These are phyloP conservation scores for Platycheirus rosarum DNA, from an alignment of 2,888 invertebrate genomes.

Conservation along the genomic window DNA sequence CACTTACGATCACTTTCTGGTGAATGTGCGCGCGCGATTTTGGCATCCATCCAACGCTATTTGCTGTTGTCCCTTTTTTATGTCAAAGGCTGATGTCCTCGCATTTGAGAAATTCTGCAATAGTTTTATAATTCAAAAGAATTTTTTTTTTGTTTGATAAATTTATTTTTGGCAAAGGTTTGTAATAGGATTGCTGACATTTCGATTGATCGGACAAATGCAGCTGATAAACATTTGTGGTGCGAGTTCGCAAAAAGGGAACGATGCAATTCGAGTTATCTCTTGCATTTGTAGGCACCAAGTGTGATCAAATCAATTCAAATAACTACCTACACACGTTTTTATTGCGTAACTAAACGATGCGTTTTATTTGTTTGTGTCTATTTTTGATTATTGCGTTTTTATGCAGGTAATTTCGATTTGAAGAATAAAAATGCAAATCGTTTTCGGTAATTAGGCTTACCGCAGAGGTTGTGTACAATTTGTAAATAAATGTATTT, in stretches of 20 bases:
- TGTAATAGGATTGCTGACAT: constrained; percentile 39
- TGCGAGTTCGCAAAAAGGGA: constrained; percentile 7
- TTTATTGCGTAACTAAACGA: no score
- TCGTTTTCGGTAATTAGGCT: no score
- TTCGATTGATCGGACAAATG: constrained; percentile 50
- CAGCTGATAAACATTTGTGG: constrained; percentile 7
- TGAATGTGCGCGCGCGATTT: constrained; percentile 54
- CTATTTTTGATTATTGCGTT: neutral
- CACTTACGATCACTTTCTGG: constrained; percentile 42
- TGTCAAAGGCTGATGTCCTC: constrained; percentile 71
- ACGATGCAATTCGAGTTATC: constrained; percentile 27
- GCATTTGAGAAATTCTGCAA: constrained; percentile 38
- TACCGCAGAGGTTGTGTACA: no score
- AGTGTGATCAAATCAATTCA: no score
- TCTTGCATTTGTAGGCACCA: no score
- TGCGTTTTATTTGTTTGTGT: no score
- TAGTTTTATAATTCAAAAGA: constrained; percentile 38
- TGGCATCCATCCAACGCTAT: constrained; percentile 45
- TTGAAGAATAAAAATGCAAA: no score
- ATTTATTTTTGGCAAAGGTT: constrained; percentile 44
- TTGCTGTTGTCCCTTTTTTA: constrained; percentile 60
- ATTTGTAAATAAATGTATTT: no score
- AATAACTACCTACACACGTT: no score
- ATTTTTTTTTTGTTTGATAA: constrained; percentile 9
- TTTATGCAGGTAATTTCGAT: no score